phyloP scores from a whole-genome alignment of 2,797 vertebrate genomes.

The Orestias chungarensis region DNA sequence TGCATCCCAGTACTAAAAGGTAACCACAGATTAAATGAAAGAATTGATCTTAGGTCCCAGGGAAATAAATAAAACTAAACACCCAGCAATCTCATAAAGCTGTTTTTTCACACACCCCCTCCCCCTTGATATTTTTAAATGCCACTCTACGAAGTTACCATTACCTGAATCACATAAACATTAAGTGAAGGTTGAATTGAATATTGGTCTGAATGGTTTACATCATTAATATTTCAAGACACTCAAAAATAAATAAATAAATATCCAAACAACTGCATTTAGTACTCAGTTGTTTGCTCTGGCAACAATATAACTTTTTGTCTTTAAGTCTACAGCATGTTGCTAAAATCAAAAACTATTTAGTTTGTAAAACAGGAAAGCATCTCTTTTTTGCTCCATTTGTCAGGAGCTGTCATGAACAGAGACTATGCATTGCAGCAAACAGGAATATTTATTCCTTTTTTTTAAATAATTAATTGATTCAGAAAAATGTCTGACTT shows the following conservation, averaged over 20 bases:
- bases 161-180: too few species aligned
- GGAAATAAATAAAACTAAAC: too few species aligned
- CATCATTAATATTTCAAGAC: background rate
- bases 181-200: too few species aligned
- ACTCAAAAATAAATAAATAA: background rate
- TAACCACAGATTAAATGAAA: too few species aligned
- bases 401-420: constrained; percentile 22
- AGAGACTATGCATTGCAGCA: constrained; percentile 32
- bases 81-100: too few species aligned
- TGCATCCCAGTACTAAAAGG: too few species aligned
- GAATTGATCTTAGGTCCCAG: too few species aligned
- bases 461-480: constrained; percentile 21
- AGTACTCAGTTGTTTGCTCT: background rate
- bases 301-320: constrained; percentile 22
- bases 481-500: constrained; percentile 30
- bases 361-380: constrained; percentile 49
- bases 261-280: too few species aligned
- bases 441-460: constrained; percentile 31
- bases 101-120: too few species aligned
- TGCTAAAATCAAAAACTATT: constrained; percentile 17
- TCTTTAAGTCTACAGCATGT: constrained; percentile 19
- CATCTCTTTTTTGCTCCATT: constrained; percentile 35
- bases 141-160: too few species aligned
- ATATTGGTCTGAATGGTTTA: too few species aligned
- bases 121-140: too few species aligned